These are phyloP conservation scores for Scomber colias DNA, from an alignment of 2,113 vertebrate species.

Conservation along the genomic window DNA sequence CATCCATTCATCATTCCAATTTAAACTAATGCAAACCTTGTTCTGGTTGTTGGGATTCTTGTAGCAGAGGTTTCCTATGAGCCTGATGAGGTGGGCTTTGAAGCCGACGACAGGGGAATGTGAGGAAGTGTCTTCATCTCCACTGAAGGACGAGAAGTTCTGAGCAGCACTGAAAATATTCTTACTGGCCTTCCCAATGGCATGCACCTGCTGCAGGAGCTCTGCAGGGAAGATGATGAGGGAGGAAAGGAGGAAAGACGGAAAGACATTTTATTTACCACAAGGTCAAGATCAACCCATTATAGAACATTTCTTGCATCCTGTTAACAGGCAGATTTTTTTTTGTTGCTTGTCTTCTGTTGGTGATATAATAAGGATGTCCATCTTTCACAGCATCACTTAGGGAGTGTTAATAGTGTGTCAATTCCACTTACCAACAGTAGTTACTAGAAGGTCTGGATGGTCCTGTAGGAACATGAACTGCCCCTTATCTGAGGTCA, in stretches of 20 bases:
- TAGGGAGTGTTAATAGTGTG: background rate
- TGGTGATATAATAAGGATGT: conserved; percentile 11
- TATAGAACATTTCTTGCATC: background rate
- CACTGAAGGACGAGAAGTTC: conserved; percentile 72
- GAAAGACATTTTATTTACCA: background rate
- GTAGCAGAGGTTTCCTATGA: conserved; percentile 96
- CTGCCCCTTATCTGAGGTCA: conserved; percentile 87
- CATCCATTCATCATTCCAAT: background rate
- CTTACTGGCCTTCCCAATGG: conserved; percentile 86
- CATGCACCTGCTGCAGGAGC: conserved; percentile 89
- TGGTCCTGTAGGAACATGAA: conserved; percentile 89
- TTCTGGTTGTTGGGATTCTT: conserved; percentile 90
- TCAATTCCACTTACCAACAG: conserved; percentile 86
- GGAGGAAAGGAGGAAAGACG: background rate
- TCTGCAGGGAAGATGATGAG: conserved; percentile 75
- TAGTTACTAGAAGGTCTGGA: conserved; percentile 87
- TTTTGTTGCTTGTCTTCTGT: conserved; percentile 9
- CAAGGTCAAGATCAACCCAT: background rate
- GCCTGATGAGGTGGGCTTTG: conserved; percentile 93
- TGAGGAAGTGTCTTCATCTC: conserved; percentile 72
- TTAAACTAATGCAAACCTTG: conserved; percentile 83
- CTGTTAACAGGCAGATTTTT: background rate
- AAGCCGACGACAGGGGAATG: conserved; percentile 88
- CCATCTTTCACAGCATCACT: too few relatives aligned
- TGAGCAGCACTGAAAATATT: conserved; percentile 89